Evolutionary conservation across 1,140 invertebrate species (phyloP), one percentile per base, ranked within the genome.

Genomic region (Mizuhopecten yessoensis): DNA sequence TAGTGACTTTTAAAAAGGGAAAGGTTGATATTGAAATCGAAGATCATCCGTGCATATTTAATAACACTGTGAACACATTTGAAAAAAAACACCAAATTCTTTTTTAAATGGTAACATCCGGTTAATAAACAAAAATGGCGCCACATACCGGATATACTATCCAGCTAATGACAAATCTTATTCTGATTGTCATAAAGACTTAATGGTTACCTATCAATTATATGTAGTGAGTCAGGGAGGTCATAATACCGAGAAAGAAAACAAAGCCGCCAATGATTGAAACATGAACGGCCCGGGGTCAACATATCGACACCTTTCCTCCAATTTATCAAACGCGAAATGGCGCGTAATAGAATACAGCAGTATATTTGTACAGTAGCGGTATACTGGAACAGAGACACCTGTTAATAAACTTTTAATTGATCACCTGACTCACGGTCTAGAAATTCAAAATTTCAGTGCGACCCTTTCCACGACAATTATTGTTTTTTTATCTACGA

Each of bases 391-490:
- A 75, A 29, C 3, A 75, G n/a, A 29, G 57, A 75, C 57, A 75
- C 57, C 57, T 75, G 57, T 75, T 75, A 23, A 75, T 75, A 75
- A 75, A n/a, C 57, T 75, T n/a, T 75, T 75, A 75, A 75, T 75
- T 75, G 57, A 75, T 75, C 23, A 75, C 57, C 57, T 75, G 57
- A 75, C 20, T 75, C 57, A 75, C n/a, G 23, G 57, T 75, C 2
- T 75, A 29, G n/a, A 75, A 75, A 75, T 75, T 75, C 23, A 75
- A 75, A 75, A 29, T 75, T 29, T 13, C 42, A 45, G 9, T 17
- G 0, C n/a, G 1, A 29, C 29, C n/a, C 57, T 29, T 0, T 75
- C 23, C 9, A 29, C 11, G 17, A 75, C 57, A 29, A 29, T 75
- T 7, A 75, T 75, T 75, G 57, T 75, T 75, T 75, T 57, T 45